Evolutionary conservation across 2,797 vertebrate genomes (phyloP), one percentile per base, ranked within the genome.

Genomic region (Gobionotothen gibberifrons): DNA sequence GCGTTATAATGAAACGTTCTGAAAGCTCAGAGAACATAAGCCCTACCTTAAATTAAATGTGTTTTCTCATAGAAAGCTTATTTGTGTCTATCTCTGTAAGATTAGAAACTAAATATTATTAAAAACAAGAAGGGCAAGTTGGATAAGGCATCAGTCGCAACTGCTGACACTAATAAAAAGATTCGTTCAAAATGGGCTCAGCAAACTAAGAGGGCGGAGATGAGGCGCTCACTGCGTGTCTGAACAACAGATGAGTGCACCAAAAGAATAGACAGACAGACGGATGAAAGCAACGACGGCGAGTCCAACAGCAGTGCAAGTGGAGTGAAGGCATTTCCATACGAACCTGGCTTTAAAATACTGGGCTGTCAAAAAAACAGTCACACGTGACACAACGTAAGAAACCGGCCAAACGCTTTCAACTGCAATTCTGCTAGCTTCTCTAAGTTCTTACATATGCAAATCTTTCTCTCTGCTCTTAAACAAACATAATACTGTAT

Each of bases 351-450:
- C 96, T 99, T 99, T 99, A 99, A 98, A 99, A 99, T 94, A 98
- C 97, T 98, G 97, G 97, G 97, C 98, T 99, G 98, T 99, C 98
- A 99, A 99, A 99, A 98, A 97, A 99, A 99, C 98, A 99, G 97
- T 99, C 97, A 99, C 98, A 99, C 97, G 97, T 99, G 97, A 99
- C 97, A 99, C 97, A 99, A 98, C 96, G 96, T 98, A 99, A 99
- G 97, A 99, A 98, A 98, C 96, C 95, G 94, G 96, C 96, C 97
- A 96, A 97, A 96, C 96, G 95, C 95, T 97, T 95, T 94, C 93
- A 94, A 95, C 95, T 95, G 94, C 93, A 93, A 87, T 93, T 93
- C 91, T 91, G 89, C 88, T 93, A 91, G 84, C 87, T 95, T 93
- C 85, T 93, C 87, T 89, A 92, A 67, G 51, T 74, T 87, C 89